These are phyloP conservation scores for Ormyrus pomaceus DNA, from an alignment of 2,888 invertebrate genomes.

Conservation along the genomic window DNA sequence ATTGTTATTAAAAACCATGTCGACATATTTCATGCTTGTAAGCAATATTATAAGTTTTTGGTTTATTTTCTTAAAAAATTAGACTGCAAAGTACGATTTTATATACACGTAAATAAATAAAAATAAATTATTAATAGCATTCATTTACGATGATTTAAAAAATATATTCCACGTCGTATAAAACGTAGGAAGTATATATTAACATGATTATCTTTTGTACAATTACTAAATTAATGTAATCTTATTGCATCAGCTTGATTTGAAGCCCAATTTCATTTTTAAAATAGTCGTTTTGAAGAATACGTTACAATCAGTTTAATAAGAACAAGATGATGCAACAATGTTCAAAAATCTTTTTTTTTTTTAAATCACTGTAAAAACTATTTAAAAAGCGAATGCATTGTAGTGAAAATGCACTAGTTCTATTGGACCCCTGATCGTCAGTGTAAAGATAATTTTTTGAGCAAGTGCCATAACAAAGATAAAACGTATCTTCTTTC, in stretches of 20 bases:
- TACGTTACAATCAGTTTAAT: neutral
- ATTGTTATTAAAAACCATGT: slow-evolving; percentile 1
- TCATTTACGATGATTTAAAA: slow-evolving; percentile 4
- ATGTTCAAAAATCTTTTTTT: slow-evolving; percentile 19
- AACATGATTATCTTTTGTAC: slow-evolving; percentile 16
- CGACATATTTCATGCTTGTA: neutral
- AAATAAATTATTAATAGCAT: neutral
- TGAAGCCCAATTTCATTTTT: slow-evolving; percentile 23
- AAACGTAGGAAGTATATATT: neutral
- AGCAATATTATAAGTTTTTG: neutral
- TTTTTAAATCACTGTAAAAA: slow-evolving; percentile 8
- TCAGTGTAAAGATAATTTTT: slow-evolving; percentile 19
- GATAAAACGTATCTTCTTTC: slow-evolving; percentile 15
- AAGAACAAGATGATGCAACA: slow-evolving; percentile 8
- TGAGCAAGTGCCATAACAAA: slow-evolving; percentile 16
- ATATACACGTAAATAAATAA: slow-evolving; percentile 21
- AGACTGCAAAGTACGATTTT: neutral
- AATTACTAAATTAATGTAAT: slow-evolving; percentile 24
- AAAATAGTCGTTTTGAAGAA: slow-evolving; percentile 2
- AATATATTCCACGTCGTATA: neutral
- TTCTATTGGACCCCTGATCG: slow-evolving; percentile 39
- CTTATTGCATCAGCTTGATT: slow-evolving; percentile 31
- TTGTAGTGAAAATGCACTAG: slow-evolving; percentile 12
- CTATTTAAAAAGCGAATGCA: slow-evolving; percentile 14
- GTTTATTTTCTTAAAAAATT: slow-evolving; percentile 8